Evolutionary conservation across 2,888 invertebrate species (phyloP).

Genomic region (Slavum lentiscoides): DNA sequence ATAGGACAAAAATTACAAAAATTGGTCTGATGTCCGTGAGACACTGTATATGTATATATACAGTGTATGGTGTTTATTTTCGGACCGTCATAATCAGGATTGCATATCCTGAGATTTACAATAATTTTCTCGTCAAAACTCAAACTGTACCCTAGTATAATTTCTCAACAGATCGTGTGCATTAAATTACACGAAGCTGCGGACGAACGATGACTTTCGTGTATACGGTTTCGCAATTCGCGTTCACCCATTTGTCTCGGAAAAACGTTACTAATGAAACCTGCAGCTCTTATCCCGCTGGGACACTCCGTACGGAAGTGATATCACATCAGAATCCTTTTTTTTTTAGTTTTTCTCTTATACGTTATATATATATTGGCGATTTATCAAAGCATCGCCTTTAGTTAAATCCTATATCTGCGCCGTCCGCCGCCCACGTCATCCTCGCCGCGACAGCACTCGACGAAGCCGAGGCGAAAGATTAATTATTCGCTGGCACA

Average conservation of each 20-base stretch:
- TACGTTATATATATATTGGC: constrained; percentile 20
- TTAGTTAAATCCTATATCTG: background rate
- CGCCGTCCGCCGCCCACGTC: too few relatives aligned
- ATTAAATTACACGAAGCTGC: too few relatives aligned
- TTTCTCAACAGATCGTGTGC: too few relatives aligned
- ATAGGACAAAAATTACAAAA: too few relatives aligned
- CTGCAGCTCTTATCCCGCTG: background rate
- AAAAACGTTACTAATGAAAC: constrained; percentile 16
- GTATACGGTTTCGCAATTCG: background rate
- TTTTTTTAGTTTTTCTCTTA: background rate
- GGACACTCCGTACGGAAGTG: background rate
- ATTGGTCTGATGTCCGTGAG: too few relatives aligned
- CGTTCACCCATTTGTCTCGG: background rate
- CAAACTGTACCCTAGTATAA: too few relatives aligned
- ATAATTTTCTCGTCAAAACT: too few relatives aligned
- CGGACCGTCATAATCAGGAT: too few relatives aligned
- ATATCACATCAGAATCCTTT: background rate
- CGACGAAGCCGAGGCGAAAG: constrained; percentile 12
- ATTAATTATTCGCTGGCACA: constrained; percentile 33
- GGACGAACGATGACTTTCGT: background rate
- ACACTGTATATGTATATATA: too few relatives aligned
- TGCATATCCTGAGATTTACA: too few relatives aligned
- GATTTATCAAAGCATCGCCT: constrained; percentile 36
- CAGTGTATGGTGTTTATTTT: too few relatives aligned
- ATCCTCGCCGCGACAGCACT: background rate